Evolutionary conservation across 1,140 invertebrate genomes (phyloP).

Genomic region (Steinernema feltiae): DNA sequence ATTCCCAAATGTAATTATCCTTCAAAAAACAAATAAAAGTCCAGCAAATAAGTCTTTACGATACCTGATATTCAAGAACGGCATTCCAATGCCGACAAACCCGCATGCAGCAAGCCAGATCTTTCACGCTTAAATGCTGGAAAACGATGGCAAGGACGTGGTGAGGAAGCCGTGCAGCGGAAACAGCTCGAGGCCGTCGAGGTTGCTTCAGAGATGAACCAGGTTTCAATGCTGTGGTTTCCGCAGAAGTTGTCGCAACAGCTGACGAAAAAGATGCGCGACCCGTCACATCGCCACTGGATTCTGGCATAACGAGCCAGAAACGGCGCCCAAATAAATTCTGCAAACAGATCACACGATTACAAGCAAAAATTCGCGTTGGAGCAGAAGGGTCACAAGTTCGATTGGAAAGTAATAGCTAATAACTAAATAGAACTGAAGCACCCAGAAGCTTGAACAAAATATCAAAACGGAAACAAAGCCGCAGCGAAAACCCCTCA

Average conservation of each 20-base stretch:
- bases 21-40: conserved; percentile 22
- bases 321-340: neutral
- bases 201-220: neutral
- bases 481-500: neutral
- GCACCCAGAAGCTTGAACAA: neutral
- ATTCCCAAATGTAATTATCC: conserved; percentile 88
- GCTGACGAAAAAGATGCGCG: neutral
- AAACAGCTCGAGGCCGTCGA: conserved; percentile 23
- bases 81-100: conserved; percentile 89
- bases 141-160: conserved; percentile 86
- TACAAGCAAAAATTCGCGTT: neutral
- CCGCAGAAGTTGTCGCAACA: neutral
- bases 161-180: conserved; percentile 64
- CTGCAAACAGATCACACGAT: neutral
- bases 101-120: conserved; percentile 78
- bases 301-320: neutral
- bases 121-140: conserved; percentile 78
- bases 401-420: neutral
- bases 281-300: neutral
- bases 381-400: too few relatives aligned
- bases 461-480: neutral
- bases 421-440: neutral
- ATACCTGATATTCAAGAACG: conserved; percentile 75
- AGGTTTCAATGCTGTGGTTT: neutral
- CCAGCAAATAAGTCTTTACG: conserved; percentile 17